phyloP scores from a whole-genome alignment of 2,888 invertebrate genomes.

The Poecilus cupreus region DNA sequence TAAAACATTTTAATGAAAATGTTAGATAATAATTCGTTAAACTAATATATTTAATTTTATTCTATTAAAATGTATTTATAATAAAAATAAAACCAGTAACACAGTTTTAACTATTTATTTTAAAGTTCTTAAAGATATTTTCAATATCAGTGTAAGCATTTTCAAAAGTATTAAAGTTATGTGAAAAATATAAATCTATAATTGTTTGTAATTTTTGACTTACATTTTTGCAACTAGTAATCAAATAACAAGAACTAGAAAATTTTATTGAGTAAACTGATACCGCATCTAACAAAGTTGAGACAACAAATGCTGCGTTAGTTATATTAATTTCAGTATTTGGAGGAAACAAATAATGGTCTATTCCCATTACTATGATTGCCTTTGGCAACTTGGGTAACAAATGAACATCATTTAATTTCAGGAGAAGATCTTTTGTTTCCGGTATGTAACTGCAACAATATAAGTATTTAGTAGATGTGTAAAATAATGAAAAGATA shows the following conservation, averaged over 20 bases:
- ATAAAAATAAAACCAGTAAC: conserved; percentile 60
- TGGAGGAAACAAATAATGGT: conserved; percentile 66
- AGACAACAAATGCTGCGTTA: conserved; percentile 65
- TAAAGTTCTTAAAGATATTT: conserved; percentile 58
- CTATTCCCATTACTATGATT: conserved; percentile 67
- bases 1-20: conserved; percentile 39
- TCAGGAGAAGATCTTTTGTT: conserved; percentile 67
- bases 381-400: conserved; percentile 68
- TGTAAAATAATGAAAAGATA: background rate
- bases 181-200: conserved; percentile 66
- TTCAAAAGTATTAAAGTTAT: conserved; percentile 60
- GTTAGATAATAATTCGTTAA: conserved; percentile 31
- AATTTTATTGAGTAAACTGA: conserved; percentile 64
- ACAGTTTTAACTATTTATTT: conserved; percentile 42
- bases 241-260: conserved; percentile 52
- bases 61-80: conserved; percentile 52
- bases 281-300: conserved; percentile 67
- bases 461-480: conserved; percentile 43
- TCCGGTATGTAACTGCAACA: conserved; percentile 68
- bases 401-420: conserved; percentile 68
- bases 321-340: conserved; percentile 61
- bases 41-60: conserved; percentile 52
- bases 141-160: conserved; percentile 55
- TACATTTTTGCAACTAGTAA: conserved; percentile 55
- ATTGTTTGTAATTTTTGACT: conserved; percentile 64